These are phyloP conservation scores for Anniella stebbinsi DNA, from an alignment of 2,797 vertebrate genomes.

Conservation along the genomic window DNA sequence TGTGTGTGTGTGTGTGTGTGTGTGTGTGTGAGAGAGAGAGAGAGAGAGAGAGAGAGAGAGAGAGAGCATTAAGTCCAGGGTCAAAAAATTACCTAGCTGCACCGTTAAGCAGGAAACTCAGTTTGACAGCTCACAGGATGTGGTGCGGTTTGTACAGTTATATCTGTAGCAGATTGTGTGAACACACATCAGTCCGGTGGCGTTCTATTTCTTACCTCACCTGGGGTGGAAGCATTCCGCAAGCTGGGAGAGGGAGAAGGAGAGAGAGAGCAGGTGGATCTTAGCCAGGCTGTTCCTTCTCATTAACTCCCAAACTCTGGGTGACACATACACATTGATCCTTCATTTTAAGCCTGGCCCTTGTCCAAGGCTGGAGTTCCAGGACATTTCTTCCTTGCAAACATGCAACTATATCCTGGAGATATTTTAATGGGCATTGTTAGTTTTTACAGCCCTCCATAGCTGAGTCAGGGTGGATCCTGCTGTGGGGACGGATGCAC, in stretches of 20 bases:
- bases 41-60: too few species aligned
- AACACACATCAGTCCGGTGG: not conserved
- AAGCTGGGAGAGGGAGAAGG: not conserved
- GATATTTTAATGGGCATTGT: not conserved
- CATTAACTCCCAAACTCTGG: not conserved
- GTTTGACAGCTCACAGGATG: not conserved
- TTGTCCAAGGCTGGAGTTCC: not conserved
- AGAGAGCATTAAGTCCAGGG: too few species aligned
- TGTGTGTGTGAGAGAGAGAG: too few species aligned
- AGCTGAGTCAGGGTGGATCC: not conserved
- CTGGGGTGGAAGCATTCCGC: not conserved
- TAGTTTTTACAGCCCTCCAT: not conserved
- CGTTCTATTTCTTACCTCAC: too few species aligned
- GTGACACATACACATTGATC: not conserved
- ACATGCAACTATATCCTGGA: not conserved
- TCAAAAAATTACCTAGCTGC: too few species aligned
- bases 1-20: too few species aligned
- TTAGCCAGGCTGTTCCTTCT: not conserved
- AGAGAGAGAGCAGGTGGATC: not conserved
- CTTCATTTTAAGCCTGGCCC: not conserved
- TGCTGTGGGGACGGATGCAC: not conserved
- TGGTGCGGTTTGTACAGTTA: not conserved
- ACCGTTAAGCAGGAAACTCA: not conserved
- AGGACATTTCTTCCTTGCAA: not conserved
- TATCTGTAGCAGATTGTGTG: not conserved